Conservation (phyloP, 2,113 vertebrate genomes). For the Uria lomvia region DNA sequence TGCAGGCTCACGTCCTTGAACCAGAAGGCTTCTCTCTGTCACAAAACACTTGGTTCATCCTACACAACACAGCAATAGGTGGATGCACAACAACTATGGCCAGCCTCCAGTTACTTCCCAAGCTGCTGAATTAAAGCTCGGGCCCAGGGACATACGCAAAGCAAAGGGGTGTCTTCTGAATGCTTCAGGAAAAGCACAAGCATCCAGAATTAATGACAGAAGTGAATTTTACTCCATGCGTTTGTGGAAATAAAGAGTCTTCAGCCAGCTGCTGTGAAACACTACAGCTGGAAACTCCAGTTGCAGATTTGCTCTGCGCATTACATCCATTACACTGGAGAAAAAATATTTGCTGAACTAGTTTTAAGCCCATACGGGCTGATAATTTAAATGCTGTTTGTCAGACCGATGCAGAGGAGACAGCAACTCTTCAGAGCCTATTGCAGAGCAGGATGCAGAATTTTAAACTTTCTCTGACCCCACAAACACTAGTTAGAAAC, state of each 20-base stretch:
- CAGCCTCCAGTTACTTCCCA: background rate
- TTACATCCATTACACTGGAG: background rate
- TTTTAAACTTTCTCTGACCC: background rate
- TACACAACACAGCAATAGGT: background rate
- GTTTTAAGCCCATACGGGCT: background rate
- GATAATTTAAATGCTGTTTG: background rate
- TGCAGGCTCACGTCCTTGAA: background rate
- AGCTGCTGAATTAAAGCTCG: background rate
- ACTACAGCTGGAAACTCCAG: background rate
- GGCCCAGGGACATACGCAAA: fast-evolving
- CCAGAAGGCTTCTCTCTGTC: background rate
- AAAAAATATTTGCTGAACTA: conserved; percentile 17
- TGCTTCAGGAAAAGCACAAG: background rate
- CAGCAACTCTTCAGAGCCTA: background rate
- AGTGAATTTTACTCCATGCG: background rate
- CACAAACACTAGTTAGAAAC: background rate
- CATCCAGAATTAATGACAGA: background rate
- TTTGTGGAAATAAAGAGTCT: background rate
- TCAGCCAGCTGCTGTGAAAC: background rate
- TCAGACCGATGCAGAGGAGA: background rate
- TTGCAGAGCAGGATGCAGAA: background rate
- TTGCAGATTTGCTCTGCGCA: background rate
- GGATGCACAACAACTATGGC: background rate
- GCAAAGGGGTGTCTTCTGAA: background rate
- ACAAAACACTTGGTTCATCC: background rate